A percentile compares a stretch with the other conserved stretches of the same genome.
phyloP scores from a whole-genome alignment of 2,888 invertebrate genomes.

The Mimumesa dahlbomi region DNA sequence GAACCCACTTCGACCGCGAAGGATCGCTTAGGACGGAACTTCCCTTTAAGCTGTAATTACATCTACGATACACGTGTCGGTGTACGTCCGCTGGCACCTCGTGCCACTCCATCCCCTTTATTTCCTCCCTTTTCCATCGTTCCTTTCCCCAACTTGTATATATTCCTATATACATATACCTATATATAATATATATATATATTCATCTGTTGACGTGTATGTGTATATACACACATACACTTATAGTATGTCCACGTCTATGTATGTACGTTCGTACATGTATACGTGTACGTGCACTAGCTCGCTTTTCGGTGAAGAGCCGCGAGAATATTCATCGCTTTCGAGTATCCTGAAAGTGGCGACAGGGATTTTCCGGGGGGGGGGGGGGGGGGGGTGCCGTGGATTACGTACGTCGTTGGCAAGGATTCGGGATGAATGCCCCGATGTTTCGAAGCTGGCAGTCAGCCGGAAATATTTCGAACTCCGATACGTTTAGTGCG shows the following conservation, averaged over 20 bases:
- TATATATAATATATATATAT: constrained; percentile 9
- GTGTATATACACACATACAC: constrained; percentile 19
- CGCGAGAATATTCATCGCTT: constrained; percentile 52
- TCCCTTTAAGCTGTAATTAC: constrained; percentile 66
- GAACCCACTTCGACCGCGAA: constrained; percentile 57
- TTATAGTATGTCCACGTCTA: too few relatives aligned
- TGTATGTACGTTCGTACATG: not conserved
- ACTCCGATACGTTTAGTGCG: too few relatives aligned
- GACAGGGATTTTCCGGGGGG: constrained; percentile 31
- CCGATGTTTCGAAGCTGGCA: too few relatives aligned
- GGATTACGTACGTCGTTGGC: not conserved
- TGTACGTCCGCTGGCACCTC: constrained; percentile 45
- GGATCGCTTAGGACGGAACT: constrained; percentile 57
- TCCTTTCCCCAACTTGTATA: constrained; percentile 3
- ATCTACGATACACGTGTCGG: constrained; percentile 61
- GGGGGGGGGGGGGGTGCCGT: too few relatives aligned
- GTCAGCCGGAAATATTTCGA: too few relatives aligned
- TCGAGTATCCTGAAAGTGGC: constrained; percentile 36
- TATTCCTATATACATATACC: constrained; percentile 5
- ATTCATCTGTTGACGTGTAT: not conserved
- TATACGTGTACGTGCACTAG: constrained; percentile 22
- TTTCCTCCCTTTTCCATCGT: constrained; percentile 1
- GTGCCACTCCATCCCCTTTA: constrained; percentile 25
- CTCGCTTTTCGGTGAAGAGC: constrained; percentile 25
- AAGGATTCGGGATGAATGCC: not conserved